Percentiles rank a stretch among this genome's conserved stretches.
Conservation (phyloP, 2,888 invertebrate genomes). For the Chloroclysta siterata region DNA sequence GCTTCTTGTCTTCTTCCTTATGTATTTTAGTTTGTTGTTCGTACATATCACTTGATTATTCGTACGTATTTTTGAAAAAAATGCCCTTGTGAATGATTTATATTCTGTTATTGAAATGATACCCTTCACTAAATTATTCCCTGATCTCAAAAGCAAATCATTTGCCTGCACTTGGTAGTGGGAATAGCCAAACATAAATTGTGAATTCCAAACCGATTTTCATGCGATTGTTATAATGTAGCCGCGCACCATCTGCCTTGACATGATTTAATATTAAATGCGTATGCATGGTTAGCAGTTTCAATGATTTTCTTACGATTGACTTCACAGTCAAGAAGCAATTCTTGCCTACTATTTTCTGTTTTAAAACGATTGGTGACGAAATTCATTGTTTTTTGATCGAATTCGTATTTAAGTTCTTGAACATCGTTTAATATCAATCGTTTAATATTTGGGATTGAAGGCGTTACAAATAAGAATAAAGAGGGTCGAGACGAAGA, state of each 20-base stretch:
- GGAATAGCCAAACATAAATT: constrained; percentile 34
- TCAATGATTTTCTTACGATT: constrained; percentile 25
- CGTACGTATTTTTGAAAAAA: background rate
- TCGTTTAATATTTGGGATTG: constrained; percentile 43
- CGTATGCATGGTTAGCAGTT: constrained; percentile 25
- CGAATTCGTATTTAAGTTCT: constrained; percentile 38
- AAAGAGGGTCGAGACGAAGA: constrained; percentile 59
- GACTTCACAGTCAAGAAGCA: constrained; percentile 1
- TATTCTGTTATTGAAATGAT: constrained; percentile 20
- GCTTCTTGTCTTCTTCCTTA: background rate
- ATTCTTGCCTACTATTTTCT: background rate
- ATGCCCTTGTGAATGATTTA: background rate
- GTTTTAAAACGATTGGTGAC: background rate
- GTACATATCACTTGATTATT: background rate
- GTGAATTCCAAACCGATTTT: constrained; percentile 33
- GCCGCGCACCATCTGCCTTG: constrained; percentile 36
- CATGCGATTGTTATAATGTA: constrained; percentile 36
- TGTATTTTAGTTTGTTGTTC: background rate
- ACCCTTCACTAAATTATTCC: constrained; percentile 25
- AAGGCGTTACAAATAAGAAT: constrained; percentile 56
- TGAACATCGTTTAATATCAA: constrained; percentile 32
- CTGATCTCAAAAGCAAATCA: constrained; percentile 28
- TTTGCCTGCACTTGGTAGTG: constrained; percentile 23
- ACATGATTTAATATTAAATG: constrained; percentile 39
- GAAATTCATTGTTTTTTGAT: background rate